Conservation (phyloP, 1,140 invertebrate genomes). For the Spodoptera frugiperda region DNA sequence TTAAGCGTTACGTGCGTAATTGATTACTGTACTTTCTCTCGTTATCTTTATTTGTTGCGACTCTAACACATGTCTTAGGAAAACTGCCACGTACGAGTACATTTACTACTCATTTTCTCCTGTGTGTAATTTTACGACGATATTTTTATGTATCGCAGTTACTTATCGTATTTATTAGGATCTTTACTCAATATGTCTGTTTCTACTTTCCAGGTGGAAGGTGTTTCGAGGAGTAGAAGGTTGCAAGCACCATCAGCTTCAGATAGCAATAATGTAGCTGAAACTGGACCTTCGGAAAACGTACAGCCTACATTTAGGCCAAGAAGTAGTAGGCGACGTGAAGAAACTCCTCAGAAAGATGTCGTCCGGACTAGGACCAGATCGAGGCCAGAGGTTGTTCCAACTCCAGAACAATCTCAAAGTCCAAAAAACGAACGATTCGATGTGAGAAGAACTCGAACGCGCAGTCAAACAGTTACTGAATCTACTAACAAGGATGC, state of each 20-base stretch:
- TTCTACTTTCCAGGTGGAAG: constrained; percentile 70
- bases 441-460: constrained; percentile 75
- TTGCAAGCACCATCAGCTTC: constrained; percentile 55
- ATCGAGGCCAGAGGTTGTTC: constrained; percentile 59
- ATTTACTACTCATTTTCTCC: constrained; percentile 17
- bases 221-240: constrained; percentile 68
- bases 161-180: too few species aligned
- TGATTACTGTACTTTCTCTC: constrained; percentile 39
- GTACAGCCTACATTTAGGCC: constrained; percentile 65
- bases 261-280: constrained; percentile 58
- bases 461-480: constrained; percentile 62
- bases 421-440: constrained; percentile 69
- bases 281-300: constrained; percentile 59
- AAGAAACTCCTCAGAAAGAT: constrained; percentile 61
- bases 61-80: constrained; percentile 4
- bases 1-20: constrained; percentile 42
- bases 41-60: constrained; percentile 34
- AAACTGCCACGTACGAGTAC: background rate
- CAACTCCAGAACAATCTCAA: constrained; percentile 54
- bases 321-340: constrained; percentile 67
- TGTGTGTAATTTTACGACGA: too few species aligned
- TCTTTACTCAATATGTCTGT: background rate
- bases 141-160: too few species aligned
- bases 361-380: constrained; percentile 61
- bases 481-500: constrained; percentile 61